Evolutionary conservation across 2,113 vertebrate genomes (phyloP).

Genomic region (Bubo bubo): DNA sequence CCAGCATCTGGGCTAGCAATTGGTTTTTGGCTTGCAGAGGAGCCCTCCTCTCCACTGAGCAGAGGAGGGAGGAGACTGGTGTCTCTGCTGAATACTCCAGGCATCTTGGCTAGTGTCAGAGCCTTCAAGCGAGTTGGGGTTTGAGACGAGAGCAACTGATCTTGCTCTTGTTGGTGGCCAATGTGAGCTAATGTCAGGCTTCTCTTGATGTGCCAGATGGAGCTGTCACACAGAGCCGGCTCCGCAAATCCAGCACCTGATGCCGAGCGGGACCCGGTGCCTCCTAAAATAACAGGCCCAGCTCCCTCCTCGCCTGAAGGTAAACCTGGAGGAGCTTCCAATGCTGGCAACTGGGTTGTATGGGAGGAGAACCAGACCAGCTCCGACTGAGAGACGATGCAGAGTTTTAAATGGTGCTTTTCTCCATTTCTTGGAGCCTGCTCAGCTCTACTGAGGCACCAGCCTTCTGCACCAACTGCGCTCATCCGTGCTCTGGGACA

Average conservation of each 20-base stretch:
- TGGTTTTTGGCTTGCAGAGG: not conserved
- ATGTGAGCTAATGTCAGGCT: accelerated
- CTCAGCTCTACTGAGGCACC: not conserved
- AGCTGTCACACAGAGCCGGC: not conserved
- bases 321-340: not conserved
- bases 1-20: not conserved
- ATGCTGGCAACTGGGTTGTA: accelerated
- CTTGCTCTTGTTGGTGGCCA: not conserved
- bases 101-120: not conserved
- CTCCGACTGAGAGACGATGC: accelerated
- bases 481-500: not conserved
- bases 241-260: not conserved
- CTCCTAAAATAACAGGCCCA: not conserved
- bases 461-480: not conserved
- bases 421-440: not conserved
- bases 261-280: accelerated
- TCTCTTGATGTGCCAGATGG: not conserved
- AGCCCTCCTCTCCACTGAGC: not conserved
- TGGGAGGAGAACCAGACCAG: not conserved
- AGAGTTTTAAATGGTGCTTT: not conserved
- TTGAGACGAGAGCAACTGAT: not conserved
- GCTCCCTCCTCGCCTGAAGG: not conserved
- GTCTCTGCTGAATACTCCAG: not conserved
- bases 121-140: not conserved
- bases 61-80: not conserved